Base-by-base conservation (phyloP, 1,140 invertebrate species). In the Adelges cooleyi region DNA sequence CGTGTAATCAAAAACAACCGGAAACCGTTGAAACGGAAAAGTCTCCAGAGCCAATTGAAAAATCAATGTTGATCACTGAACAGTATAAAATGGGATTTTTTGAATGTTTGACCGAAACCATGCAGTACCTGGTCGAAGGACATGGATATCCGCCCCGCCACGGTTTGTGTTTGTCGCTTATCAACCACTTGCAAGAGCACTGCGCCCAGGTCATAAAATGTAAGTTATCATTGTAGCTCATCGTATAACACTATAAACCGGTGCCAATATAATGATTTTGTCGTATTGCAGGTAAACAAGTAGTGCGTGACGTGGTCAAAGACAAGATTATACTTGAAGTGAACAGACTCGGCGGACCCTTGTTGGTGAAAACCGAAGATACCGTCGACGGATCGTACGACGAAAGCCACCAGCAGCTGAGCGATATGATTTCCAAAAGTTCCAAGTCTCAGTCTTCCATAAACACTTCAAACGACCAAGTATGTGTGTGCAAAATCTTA, bases 41-140 rank as follows among this genome's bases (percentile, higher is more conserved):
- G 22, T 11, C 29, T 6, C 29, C 29, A 33, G 66, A 29, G 1
- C 13, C 48, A 40, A 44, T 49, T 0, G 66, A 51, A 25, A 46
- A 53, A n/a, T 42, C 65, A 3, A 11, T 73, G 11, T 65, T 70
- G 13, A 69, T 73, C 20, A 71, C 79, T 11, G 81, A 85, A 44
- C 80, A 84, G 54, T 92, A 87, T 71, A 81, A 82, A 49, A 70
- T 83, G 6, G 91, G 92, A 2, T 96, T 86, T 76, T 86, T 91
- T 73, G 92, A 95, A 73, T 95, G 92, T 69, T 80, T 93, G 68
- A 86, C 86, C 42, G 92, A 97, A 73, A 84, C 86, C 0, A 85
- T 95, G 76, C 81, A 90, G 69, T 96, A 90, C 74, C 81, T 96
- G 17, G 86, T 92, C 2, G 91, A 95, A 70, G 81, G 84, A 1